These are phyloP conservation scores for Stenotaenia linearis DNA, from an alignment of 2,888 invertebrate species.

Conservation along the genomic window DNA sequence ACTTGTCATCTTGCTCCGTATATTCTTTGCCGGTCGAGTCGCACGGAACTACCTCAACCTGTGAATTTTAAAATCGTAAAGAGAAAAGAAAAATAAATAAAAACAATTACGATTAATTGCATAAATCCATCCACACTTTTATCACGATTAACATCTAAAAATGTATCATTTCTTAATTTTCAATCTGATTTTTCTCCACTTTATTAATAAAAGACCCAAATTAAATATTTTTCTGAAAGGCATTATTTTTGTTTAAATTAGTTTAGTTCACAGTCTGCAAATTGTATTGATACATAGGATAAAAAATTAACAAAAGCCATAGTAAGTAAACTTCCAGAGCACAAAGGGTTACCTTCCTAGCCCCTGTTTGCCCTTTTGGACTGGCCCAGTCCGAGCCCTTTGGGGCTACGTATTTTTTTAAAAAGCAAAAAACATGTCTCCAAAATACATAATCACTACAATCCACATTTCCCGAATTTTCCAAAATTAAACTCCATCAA, in stretches of 20 bases:
- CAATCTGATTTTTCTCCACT: background rate
- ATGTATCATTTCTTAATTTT: background rate
- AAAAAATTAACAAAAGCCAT: background rate
- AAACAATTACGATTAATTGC: no score
- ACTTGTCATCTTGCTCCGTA: slow-evolving; percentile 50
- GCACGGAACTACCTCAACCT: slow-evolving; percentile 52
- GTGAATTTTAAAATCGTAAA: slow-evolving; percentile 37
- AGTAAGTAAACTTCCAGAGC: background rate
- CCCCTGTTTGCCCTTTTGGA: slow-evolving; percentile 11
- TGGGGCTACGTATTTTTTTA: background rate
- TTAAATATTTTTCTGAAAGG: no score
- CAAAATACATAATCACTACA: background rate
- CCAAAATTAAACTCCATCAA: background rate
- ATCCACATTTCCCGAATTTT: background rate
- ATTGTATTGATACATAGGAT: no score
- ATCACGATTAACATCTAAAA: no score
- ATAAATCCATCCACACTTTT: no score
- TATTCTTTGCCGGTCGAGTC: slow-evolving; percentile 51
- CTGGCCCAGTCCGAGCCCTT: slow-evolving; percentile 20
- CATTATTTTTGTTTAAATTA: no score
- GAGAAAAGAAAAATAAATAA: no score
- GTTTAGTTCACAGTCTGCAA: no score
- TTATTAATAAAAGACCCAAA: background rate
- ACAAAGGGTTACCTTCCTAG: slow-evolving; percentile 16
- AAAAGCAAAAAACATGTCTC: background rate